Evolutionary conservation across 2,113 vertebrate genomes (phyloP).

Genomic region (Psettodes erumei): DNA sequence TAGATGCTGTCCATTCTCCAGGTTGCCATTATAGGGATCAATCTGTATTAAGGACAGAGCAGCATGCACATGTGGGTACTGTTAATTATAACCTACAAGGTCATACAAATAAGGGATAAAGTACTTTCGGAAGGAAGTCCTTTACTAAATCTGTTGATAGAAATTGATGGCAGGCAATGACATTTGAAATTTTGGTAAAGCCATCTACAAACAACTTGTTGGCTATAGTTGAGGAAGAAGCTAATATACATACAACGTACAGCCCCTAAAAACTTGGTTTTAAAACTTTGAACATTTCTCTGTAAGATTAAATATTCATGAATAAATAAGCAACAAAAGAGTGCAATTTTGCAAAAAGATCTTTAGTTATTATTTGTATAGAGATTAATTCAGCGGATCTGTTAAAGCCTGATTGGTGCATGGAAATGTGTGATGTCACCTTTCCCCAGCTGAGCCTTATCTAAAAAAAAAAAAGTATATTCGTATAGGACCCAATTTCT

Average conservation of each 20-base stretch:
- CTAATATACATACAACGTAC: not conserved
- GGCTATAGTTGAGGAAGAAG: not conserved
- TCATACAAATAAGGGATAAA: conserved; percentile 23
- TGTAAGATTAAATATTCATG: not conserved
- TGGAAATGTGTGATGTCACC: not conserved
- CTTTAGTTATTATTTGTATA: not conserved
- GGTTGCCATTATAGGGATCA: not conserved
- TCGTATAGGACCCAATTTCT: not conserved
- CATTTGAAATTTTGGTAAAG: not conserved
- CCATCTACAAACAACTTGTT: not conserved
- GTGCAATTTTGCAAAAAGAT: too few species aligned
- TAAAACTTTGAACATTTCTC: not conserved
- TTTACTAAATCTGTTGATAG: not conserved
- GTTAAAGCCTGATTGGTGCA: not conserved
- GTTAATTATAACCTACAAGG: not conserved
- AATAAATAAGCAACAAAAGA: not conserved
- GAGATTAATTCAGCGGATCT: not conserved
- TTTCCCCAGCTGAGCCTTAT: not conserved
- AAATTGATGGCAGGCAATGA: not conserved
- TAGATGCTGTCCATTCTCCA: conserved; percentile 4
- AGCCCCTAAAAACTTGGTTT: not conserved
- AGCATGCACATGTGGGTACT: conserved; percentile 24
- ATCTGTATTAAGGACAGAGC: not conserved
- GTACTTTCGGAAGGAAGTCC: conserved; percentile 6
- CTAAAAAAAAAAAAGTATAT: not conserved